Evolutionary conservation across 2,888 invertebrate genomes (phyloP), one percentile per base, ranked within the genome.

Genomic region (Coenonympha arcania): DNA sequence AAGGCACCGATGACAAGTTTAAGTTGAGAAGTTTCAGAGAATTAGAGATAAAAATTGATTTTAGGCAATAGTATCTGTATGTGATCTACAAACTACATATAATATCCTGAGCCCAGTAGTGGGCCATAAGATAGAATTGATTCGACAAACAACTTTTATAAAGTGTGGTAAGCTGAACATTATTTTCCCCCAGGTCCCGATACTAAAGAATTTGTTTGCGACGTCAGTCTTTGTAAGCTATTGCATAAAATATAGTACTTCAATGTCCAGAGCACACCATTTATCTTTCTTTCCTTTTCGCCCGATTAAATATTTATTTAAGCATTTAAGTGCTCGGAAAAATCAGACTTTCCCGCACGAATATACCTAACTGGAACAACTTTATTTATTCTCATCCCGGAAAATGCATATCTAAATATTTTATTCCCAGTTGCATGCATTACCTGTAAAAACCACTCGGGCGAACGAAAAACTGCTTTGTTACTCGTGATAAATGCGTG

Each of bases 111-210:
- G n/a, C n/a, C n/a, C n/a, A n/a, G n/a, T n/a, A n/a, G n/a, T n/a
- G n/a, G n/a, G n/a, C n/a, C n/a, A n/a, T n/a, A n/a, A n/a, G n/a
- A n/a, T n/a, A n/a, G n/a, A n/a, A n/a, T n/a, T n/a, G n/a, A n/a
- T n/a, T n/a, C n/a, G n/a, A n/a, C n/a, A n/a, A n/a, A n/a, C n/a
- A n/a, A n/a, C n/a, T n/a, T n/a, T n/a, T n/a, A n/a, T n/a, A n/a
- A n/a, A n/a, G n/a, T n/a, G n/a, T n/a, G n/a, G n/a, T n/a, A n/a
- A n/a, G n/a, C n/a, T n/a, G 4, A 18, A 4, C 34, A n/a, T 18
- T 18, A 18, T n/a, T 18, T 1, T 1, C 34, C 71, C 68, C 71
- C 68, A 68, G 73, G 19, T 6, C 20, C 2, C 11, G 3, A 15
- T 13, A 37, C 20, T 20, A 15, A 37, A 39, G 39, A 20, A 37